These are phyloP conservation scores for Sturmia bella DNA, from an alignment of 2,888 invertebrate species.

Conservation along the genomic window DNA sequence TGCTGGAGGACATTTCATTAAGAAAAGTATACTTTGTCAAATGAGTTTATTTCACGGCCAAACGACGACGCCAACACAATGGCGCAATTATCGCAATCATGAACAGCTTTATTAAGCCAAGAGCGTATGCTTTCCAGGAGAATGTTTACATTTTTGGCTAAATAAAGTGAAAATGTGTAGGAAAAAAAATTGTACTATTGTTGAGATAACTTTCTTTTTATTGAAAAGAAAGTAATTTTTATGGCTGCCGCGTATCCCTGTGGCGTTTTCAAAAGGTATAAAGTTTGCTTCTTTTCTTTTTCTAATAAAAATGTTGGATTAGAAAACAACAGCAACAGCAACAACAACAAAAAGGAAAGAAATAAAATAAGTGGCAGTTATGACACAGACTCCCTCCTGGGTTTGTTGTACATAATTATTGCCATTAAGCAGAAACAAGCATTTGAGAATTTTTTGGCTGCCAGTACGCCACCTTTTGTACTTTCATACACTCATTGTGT, in stretches of 20 bases:
- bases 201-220: slow-evolving; percentile 61
- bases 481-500: slow-evolving; percentile 38
- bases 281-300: slow-evolving; percentile 1
- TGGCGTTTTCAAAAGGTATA: slow-evolving; percentile 65
- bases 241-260: slow-evolving; percentile 54
- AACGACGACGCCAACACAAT: slow-evolving; percentile 65
- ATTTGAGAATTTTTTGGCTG: neutral
- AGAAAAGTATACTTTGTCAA: slow-evolving; percentile 75
- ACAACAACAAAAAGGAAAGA: neutral
- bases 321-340: no score
- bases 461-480: slow-evolving; percentile 35
- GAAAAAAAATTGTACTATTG: slow-evolving; percentile 45
- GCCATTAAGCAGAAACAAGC: slow-evolving; percentile 59
- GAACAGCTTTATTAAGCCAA: slow-evolving; percentile 58
- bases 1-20: slow-evolving; percentile 74
- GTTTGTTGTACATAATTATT: slow-evolving; percentile 65
- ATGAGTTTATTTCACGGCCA: slow-evolving; percentile 73
- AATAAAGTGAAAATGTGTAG: slow-evolving; percentile 63
- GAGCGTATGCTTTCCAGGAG: slow-evolving; percentile 39
- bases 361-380: slow-evolving; percentile 29
- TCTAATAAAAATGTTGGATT: slow-evolving; percentile 47
- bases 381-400: slow-evolving; percentile 55
- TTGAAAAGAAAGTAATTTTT: slow-evolving; percentile 58
- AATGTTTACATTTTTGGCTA: slow-evolving; percentile 54
- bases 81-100: slow-evolving; percentile 68